These are phyloP conservation scores for Drosophila algonquin DNA, from an alignment of 2,888 invertebrate genomes.

Conservation along the genomic window DNA sequence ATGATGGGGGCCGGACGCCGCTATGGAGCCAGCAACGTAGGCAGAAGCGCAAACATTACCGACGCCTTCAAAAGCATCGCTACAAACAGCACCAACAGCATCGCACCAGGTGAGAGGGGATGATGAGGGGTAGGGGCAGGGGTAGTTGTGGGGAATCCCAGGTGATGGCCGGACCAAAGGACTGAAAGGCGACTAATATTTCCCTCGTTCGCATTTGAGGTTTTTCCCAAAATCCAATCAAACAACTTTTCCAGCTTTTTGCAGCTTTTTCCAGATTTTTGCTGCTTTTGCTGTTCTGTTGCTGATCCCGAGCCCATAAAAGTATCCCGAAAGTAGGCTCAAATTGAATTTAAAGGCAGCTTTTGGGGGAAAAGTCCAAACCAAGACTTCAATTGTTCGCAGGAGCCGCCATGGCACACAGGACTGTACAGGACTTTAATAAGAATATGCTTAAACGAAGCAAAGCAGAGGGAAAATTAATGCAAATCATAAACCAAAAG, in stretches of 20 bases:
- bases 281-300: neutral
- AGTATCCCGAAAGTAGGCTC: conserved; percentile 38
- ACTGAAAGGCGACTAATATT: conserved; percentile 32
- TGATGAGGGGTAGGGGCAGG: no score
- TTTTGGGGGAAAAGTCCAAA: conserved; percentile 16
- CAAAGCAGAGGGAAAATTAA: neutral
- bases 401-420: neutral
- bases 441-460: neutral
- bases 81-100: conserved; percentile 66
- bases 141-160: neutral
- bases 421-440: conserved; percentile 26
- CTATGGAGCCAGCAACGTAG: conserved; percentile 39
- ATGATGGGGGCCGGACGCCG: conserved; percentile 16
- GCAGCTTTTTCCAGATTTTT: neutral
- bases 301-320: conserved; percentile 37
- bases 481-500: no score
- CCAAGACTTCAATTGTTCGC: conserved; percentile 29
- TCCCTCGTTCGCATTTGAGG: conserved; percentile 36
- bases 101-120: conserved; percentile 63
- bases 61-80: conserved; percentile 70
- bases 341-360: conserved; percentile 39
- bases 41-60: conserved; percentile 71
- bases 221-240: conserved; percentile 39
- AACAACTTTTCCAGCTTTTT: conserved; percentile 20
- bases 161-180: conserved; percentile 25